These are phyloP conservation scores for Brachystomella parvula DNA, from an alignment of 1,140 invertebrate genomes.

Conservation along the genomic window DNA sequence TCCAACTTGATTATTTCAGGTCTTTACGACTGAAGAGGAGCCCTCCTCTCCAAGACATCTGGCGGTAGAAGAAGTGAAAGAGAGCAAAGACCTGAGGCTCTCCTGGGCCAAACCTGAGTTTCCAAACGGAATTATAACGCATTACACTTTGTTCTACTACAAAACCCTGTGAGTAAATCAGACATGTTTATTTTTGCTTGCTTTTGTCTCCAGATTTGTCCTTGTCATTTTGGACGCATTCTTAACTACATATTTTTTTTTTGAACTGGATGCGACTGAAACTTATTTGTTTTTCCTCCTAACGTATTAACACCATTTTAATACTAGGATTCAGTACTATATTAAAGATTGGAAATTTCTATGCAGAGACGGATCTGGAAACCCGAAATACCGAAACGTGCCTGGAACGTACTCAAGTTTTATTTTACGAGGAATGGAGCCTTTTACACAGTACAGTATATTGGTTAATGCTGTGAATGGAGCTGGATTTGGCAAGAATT, in stretches of 20 bases:
- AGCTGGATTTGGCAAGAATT: neutral
- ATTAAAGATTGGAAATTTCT: too few relatives aligned
- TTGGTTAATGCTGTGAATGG: neutral
- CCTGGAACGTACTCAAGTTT: neutral
- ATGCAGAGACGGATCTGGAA: neutral
- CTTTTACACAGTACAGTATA: neutral
- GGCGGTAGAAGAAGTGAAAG: neutral
- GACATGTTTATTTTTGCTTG: too few relatives aligned
- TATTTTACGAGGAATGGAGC: neutral
- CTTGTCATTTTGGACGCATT: too few relatives aligned
- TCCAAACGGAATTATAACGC: neutral
- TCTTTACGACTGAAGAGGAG: slow-evolving; percentile 2
- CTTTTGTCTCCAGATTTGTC: too few relatives aligned
- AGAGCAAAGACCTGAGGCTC: neutral
- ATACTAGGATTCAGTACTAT: too few relatives aligned
- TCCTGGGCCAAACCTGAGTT: neutral
- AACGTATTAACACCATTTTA: too few relatives aligned
- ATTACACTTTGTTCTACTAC: neutral
- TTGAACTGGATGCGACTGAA: too few relatives aligned
- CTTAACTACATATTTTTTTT: too few relatives aligned
- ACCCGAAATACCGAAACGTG: neutral
- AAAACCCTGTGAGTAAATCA: neutral
- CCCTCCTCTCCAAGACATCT: neutral
- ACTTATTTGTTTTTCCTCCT: too few relatives aligned
- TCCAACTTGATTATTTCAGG: too few relatives aligned